phyloP scores from a whole-genome alignment of 2,113 vertebrate species.

The Parus major region DNA sequence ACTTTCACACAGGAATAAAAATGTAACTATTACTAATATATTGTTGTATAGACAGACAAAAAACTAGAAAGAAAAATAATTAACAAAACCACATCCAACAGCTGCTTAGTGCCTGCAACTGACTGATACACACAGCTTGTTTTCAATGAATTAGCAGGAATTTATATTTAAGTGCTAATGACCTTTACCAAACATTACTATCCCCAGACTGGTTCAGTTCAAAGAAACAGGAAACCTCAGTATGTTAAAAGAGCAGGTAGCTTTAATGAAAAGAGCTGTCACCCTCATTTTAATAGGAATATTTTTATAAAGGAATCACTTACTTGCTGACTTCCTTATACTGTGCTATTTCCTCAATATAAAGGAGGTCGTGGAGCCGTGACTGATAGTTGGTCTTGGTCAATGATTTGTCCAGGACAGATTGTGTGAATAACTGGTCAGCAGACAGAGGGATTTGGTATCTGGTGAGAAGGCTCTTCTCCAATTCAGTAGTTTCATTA shows the following conservation, averaged over 20 bases:
- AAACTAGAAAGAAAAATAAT: not conserved
- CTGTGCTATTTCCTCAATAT: conserved; percentile 98
- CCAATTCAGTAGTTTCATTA: conserved; percentile 95
- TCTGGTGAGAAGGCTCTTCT: conserved; percentile 92
- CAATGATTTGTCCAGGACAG: conserved; percentile 95
- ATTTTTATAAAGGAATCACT: conserved; percentile 63
- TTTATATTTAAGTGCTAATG: not conserved
- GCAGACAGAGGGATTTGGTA: conserved; percentile 98
- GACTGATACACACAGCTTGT: not conserved
- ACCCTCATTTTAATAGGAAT: not conserved
- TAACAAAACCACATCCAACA: not conserved
- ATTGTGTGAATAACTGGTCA: conserved; percentile 98
- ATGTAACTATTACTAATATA: not conserved
- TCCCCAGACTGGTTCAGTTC: not conserved
- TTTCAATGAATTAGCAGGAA: not conserved
- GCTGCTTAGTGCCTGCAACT: not conserved
- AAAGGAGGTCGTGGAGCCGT: conserved; percentile 95
- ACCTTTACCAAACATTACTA: not conserved
- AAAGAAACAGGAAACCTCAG: not conserved
- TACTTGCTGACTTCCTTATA: conserved; percentile 99
- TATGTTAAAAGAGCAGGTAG: not conserved
- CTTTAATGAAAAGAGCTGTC: not conserved
- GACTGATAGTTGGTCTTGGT: conserved; percentile 96
- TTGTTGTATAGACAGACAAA: not conserved
- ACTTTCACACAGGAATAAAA: not conserved